Conservation (phyloP, 2,888 invertebrate genomes). For the Ctenicera cuprea region DNA sequence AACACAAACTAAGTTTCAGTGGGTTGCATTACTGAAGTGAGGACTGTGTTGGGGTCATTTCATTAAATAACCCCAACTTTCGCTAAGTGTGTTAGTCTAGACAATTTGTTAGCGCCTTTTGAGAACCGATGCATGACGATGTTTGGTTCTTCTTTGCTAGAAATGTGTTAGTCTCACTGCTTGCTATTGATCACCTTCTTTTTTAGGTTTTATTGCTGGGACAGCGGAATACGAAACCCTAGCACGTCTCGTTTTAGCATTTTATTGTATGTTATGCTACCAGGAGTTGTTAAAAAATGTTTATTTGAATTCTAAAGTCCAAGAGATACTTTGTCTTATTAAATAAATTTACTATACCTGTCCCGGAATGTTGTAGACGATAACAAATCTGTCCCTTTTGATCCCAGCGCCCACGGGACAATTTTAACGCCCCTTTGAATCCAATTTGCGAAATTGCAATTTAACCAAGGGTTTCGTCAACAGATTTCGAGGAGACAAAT, state of each 20-base stretch:
- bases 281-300: conserved; percentile 4
- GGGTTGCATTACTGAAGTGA: not conserved
- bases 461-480: not conserved
- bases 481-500: not conserved
- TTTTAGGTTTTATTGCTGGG: not conserved
- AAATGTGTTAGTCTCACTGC: not conserved
- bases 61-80: not conserved
- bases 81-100: not conserved
- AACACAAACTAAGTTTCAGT: conserved; percentile 14
- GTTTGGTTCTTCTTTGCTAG: not conserved
- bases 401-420: not conserved
- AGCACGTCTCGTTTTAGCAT: not conserved
- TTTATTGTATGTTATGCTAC: not conserved
- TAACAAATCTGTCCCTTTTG: not conserved
- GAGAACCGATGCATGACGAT: not conserved
- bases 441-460: conserved; percentile 6
- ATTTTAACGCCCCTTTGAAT: conserved; percentile 7
- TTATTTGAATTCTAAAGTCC: not conserved
- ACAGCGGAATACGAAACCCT: not conserved
- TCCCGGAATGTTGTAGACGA: not conserved
- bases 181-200: not conserved
- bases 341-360: not conserved
- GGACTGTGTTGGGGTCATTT: not conserved
- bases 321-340: not conserved
- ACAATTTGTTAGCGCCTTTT: conserved; percentile 9